Conservation (phyloP, 1,140 invertebrate species). For the Rhagoletis pomonella region DNA sequence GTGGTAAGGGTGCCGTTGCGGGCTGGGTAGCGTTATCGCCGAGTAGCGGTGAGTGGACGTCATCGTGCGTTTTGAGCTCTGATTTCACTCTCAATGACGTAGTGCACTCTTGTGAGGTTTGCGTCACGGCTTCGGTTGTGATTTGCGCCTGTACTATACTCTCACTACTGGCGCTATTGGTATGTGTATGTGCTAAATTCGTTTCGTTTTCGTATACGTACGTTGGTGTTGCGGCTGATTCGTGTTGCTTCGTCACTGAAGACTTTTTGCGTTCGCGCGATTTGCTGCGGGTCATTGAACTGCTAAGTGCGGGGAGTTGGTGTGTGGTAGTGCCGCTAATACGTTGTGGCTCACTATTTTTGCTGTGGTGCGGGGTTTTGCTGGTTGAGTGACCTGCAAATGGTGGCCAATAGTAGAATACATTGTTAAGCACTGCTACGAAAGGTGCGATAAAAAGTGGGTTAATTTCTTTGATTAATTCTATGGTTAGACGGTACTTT, state of each 20-base stretch:
- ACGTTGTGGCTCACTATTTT: constrained; percentile 63
- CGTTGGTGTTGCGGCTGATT: constrained; percentile 55
- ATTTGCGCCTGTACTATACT: constrained; percentile 17
- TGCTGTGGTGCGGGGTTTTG: constrained; percentile 56
- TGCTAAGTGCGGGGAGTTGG: constrained; percentile 57
- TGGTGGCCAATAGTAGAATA: background rate
- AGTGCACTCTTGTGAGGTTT: background rate
- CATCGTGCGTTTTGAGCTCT: background rate
- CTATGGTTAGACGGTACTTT: background rate
- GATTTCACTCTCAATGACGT: background rate
- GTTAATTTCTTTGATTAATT: constrained; percentile 7
- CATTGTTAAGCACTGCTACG: background rate
- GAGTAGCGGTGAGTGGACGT: background rate
- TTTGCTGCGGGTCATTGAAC: background rate
- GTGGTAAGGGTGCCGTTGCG: constrained; percentile 54
- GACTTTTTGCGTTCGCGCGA: constrained; percentile 56
- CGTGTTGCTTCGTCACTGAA: constrained; percentile 21
- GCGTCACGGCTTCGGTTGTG: background rate
- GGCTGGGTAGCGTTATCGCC: background rate
- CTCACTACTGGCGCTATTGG: constrained; percentile 55
- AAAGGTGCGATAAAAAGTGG: background rate
- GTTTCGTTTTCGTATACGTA: constrained; percentile 73
- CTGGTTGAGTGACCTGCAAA: constrained; percentile 69
- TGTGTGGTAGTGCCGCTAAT: constrained; percentile 32
- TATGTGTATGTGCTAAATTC: constrained; percentile 70